Evolutionary conservation across 2,797 vertebrate species (phyloP), one percentile per base, ranked within the genome.

Genomic region (Adelosebastes latens): DNA sequence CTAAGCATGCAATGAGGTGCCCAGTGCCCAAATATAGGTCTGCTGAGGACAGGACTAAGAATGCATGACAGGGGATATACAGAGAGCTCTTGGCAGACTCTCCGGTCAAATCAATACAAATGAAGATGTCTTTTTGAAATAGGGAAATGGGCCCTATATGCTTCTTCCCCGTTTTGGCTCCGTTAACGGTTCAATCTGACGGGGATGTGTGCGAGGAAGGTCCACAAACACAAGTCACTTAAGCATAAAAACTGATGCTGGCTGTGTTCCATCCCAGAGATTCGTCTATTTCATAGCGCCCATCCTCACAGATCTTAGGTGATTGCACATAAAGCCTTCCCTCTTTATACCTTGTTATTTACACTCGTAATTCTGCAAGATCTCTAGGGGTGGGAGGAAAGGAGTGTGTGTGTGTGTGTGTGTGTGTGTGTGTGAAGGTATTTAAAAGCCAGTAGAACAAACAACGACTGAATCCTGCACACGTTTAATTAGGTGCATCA

Each of bases 61-160:
- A 75, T 62, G 71, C 80, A 69, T 75, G 80, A 63, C 66, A 52
- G 49, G 52, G 73, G 75, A 83, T 25, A 16, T 83, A 77, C 60
- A 66, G 66, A 73, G 27, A 69, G 79, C 58, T 79, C 39, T 77
- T 83, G 75, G 80, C 82, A 78, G 73, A 63, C 71, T 76, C 70
- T 67, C 55, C 2, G 31, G 46, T 78, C 64, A 72, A 89, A 93
- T 93, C 90, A 90, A 93, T 93, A 92, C 24, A 80, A 88, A 93
- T 92, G 80, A 90, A 91, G 86, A 90, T 85, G 80, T 87, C 71
- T 65, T 86, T 88, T 84, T 88, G 71, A 92, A 91, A 86, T 77
- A 86, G 83, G 75, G 70, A 80, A 62, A 76, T 18, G 11, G 78
- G 71, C 36, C 75, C 27, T 20, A 53, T 22, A 53, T 42, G 68